Evolutionary conservation across 1,140 invertebrate species (phyloP), one percentile per base, ranked within the genome.

Genomic region (Apocrypta bakeri): DNA sequence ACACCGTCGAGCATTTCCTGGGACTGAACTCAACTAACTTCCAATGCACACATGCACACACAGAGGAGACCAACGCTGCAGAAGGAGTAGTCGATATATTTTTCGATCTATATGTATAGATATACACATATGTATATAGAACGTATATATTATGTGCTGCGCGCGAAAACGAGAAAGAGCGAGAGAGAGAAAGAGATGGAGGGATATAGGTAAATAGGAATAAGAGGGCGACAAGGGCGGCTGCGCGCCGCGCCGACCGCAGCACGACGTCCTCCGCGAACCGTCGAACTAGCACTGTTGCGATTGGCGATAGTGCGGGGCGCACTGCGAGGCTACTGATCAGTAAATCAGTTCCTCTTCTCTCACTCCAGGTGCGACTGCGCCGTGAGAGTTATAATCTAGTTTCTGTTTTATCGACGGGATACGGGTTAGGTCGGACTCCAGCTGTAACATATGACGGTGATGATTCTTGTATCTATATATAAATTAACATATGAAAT

Each of bases 191-290:
- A 7, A 33, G 27, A n/a, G n/a, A n/a, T n/a, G n/a, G n/a, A n/a
- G n/a, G n/a, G n/a, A n/a, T n/a, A n/a, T n/a, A n/a, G n/a, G n/a
- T n/a, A n/a, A n/a, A n/a, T n/a, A n/a, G n/a, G n/a, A n/a, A n/a
- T n/a, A n/a, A 14, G 56, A 24, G 31, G 31, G 4, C 56, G 73
- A 75, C 25, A 25, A 71, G 68, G 40, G 71, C 37, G 71, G 37
- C 37, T 24, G 37, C 40, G 42, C 66, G 33, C 25, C n/a, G 56
- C n/a, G 3, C 25, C 25, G 25, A 63, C 21, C 11, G 21, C 74
- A 76, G 61, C 48, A 31, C 74, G 56, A 64, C 68, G 68, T 69
- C 27, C 68, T 69, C 68, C 29, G 25, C 29, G 68, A 69, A 69
- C 29, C 17, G 68, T 31, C 68, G 68, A 37, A 31, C 27, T 69